These are phyloP conservation scores for Chrysina gloriosa DNA, from an alignment of 2,888 invertebrate species.

Conservation along the genomic window DNA sequence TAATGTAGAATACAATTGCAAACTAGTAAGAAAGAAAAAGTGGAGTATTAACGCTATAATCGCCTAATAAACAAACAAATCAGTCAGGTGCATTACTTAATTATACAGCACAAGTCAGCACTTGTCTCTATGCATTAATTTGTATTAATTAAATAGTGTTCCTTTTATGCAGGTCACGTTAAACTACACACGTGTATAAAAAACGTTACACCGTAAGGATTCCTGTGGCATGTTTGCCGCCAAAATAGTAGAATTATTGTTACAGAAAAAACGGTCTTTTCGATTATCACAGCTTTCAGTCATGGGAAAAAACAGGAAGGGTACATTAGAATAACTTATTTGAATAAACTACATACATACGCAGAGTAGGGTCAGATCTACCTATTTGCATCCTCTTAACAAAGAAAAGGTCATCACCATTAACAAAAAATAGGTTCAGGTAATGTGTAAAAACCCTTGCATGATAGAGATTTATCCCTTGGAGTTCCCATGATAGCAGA, in stretches of 20 bases:
- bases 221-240: constrained; percentile 46
- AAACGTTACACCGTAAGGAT: constrained; percentile 58
- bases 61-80: constrained; percentile 33
- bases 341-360: constrained; percentile 63
- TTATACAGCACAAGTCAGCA: constrained; percentile 22
- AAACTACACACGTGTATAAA: constrained; percentile 22
- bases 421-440: constrained; percentile 60
- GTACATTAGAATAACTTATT: constrained; percentile 44
- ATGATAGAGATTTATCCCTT: constrained; percentile 49
- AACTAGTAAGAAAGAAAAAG: too few relatives aligned
- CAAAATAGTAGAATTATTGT: constrained; percentile 56
- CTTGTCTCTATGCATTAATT: constrained; percentile 37
- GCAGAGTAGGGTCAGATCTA: constrained; percentile 57
- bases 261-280: constrained; percentile 50
- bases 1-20: too few relatives aligned
- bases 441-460: constrained; percentile 50
- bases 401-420: constrained; percentile 61
- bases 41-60: too few relatives aligned
- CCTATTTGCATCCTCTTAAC: constrained; percentile 64
- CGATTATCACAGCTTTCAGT: constrained; percentile 25
- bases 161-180: constrained; percentile 22
- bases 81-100: constrained; percentile 21
- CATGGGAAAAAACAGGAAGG: constrained; percentile 47
- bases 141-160: constrained; percentile 32
- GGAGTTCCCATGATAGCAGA: constrained; percentile 44